Evolutionary conservation across 1,140 invertebrate species (phyloP), one percentile per base, ranked within the genome.

Genomic region (Ylistrum balloti): DNA sequence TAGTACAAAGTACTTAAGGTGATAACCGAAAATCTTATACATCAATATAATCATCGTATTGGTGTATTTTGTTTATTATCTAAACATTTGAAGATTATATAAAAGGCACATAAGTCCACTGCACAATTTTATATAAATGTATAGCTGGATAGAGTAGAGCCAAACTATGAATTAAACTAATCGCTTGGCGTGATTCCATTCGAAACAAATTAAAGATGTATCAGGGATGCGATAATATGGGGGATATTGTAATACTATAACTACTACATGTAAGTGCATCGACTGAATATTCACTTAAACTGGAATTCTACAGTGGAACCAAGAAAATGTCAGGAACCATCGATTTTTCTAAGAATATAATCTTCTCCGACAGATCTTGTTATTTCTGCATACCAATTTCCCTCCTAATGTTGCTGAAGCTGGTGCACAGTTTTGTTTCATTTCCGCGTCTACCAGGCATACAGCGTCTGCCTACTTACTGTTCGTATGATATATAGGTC

Each of bases 261-360:
- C 9, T 74, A n/a, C 5, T 74, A 74, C 56, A n/a, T 74, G 17
- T 28, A 74, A 17, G 56, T 28, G 0, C 22, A 3, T 74, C 56
- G 56, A 74, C 3, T 74, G 56, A 74, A 74, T 74, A 28, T 28
- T n/a, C 9, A 48, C 45, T 48, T 48, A 20, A 74, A 74, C 22
- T 74, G 56, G n/a, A 74, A 74, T 17, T 7, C 56, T 17, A 74
- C 56, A 74, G 5, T 74, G 56, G 22, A 74, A 74, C 56, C 15
- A 74, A 74, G 56, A 74, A 74, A 28, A 74, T 74, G 56, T 74
- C 56, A 74, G 56, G 22, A 74, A 74, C 56, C 56, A 74, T 74
- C 56, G 56, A 74, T 74, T 74, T 74, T 74, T 74, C 56, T 28
- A 74, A 74, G 56, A 74, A 74, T 74, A 74, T 74, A 74, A 74